A percentile compares a stretch with the other conserved stretches of the same genome.
Conservation (phyloP, 2,888 invertebrate genomes). For the Nymphalis polychloros region DNA sequence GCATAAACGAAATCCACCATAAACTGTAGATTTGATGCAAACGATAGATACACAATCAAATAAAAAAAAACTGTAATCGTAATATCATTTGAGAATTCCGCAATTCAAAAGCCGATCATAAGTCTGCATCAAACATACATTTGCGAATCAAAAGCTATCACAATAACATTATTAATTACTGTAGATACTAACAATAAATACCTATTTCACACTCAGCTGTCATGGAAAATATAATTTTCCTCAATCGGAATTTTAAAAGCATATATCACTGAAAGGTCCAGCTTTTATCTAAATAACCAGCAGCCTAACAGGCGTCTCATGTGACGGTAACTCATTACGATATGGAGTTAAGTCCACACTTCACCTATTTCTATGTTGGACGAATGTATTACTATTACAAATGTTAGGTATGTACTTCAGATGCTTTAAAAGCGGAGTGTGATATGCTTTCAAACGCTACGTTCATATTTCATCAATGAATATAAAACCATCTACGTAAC, state of each 20-base stretch:
- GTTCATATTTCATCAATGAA: constrained; percentile 48
- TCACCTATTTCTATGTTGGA: constrained; percentile 21
- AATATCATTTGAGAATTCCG: background rate
- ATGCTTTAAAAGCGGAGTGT: constrained; percentile 27
- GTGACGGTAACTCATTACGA: background rate
- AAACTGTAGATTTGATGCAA: constrained; percentile 20
- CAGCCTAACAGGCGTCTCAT: background rate
- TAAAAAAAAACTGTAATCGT: background rate
- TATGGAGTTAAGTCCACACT: background rate
- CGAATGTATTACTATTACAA: constrained; percentile 13
- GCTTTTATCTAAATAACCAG: background rate
- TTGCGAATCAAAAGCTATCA: constrained; percentile 10
- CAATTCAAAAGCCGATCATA: background rate
- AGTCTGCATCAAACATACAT: constrained; percentile 18
- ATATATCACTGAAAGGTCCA: background rate
- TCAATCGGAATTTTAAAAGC: background rate
- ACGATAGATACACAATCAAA: background rate
- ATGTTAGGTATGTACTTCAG: constrained; percentile 11
- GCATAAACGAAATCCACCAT: constrained; percentile 25
- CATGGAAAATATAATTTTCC: background rate
- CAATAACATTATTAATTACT: background rate
- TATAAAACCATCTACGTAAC: constrained; percentile 75
- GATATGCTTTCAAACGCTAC: constrained; percentile 47
- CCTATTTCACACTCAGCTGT: constrained; percentile 14
- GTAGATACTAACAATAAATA: background rate